Evolutionary conservation across 2,888 invertebrate species (phyloP), one percentile per base, ranked within the genome.

Genomic region (Gymnocheta viridis): DNA sequence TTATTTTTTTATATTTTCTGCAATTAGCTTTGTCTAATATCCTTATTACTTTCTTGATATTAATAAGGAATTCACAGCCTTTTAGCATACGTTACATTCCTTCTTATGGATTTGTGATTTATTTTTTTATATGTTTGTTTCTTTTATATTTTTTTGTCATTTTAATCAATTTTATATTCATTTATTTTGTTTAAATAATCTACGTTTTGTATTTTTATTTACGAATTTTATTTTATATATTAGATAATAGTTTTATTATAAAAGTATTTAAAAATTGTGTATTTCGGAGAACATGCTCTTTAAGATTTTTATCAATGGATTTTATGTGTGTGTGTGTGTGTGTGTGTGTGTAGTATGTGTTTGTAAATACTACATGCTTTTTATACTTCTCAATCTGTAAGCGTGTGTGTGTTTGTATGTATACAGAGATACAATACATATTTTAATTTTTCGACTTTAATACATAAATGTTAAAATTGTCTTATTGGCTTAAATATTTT

Each of bases 31-130:
- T 47, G 41, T 54, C 35, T 74, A 69, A 62, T 74, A 35, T 76
- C 74, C 69, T 70, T 82, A 69, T 47, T 69, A 47, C 44, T 51
- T 32, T 62, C 60, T 6, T 54, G 17, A 22, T 54, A 62, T 78
- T 49, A 81, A 83, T 74, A 86, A 86, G 86, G 85, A 85, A 86
- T 87, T 88, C 88, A 88, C 88, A 88, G 88, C 88, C 87, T 86
- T 86, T 85, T 87, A 86, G 80, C 87, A 86, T 86, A 67, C 86
- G 83, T 86, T 86, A 86, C 80, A 86, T 83, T 82, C 81, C 81
- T 62, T 67, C 81, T 54, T 78, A 67, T 64, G 82, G 69, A 64
- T 80, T 66, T 66, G 29, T 29, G 17, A 29, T 60, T 44, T 38
- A 38, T 38, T 24, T 64, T 49, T 66, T 27, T 58, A 9, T 41